Conservation (phyloP, 2,888 invertebrate genomes). For the Mongoloraphidia duomilia region DNA sequence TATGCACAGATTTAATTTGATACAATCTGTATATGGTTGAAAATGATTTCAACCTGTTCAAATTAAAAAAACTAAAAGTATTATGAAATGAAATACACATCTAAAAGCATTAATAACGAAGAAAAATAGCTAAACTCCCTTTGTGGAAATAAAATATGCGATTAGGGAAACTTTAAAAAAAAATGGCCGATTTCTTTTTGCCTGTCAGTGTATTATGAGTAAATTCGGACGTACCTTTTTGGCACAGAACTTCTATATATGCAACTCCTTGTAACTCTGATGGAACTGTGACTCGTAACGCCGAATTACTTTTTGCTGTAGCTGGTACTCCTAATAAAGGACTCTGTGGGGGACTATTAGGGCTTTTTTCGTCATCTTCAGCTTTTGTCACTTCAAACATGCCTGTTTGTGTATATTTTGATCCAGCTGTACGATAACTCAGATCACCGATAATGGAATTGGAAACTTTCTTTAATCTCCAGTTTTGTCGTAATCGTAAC, state of each 20-base stretch:
- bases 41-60: no score
- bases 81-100: no score
- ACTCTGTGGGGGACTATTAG: slow-evolving; percentile 35
- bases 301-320: slow-evolving; percentile 48
- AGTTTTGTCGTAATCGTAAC: slow-evolving; percentile 75
- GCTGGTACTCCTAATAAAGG: slow-evolving; percentile 25
- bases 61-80: no score
- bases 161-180: no score
- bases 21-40: no score
- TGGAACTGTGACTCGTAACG: slow-evolving; percentile 81
- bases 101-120: no score
- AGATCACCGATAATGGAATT: slow-evolving; percentile 91
- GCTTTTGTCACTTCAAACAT: slow-evolving; percentile 94
- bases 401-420: slow-evolving; percentile 84
- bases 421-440: slow-evolving; percentile 90
- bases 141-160: no score
- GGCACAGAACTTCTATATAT: slow-evolving; percentile 89
- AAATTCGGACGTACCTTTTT: slow-evolving; percentile 49
- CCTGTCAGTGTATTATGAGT: no score
- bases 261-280: slow-evolving; percentile 91
- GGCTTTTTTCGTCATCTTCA: slow-evolving; percentile 51
- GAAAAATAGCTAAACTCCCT: no score
- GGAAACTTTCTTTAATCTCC: slow-evolving; percentile 92
- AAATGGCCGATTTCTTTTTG: no score
- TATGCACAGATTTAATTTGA: no score